Percentiles rank a stretch among this genome's conserved stretches.
These are phyloP conservation scores for Brenthis daphne DNA, from an alignment of 2,888 invertebrate genomes.

Conservation along the genomic window DNA sequence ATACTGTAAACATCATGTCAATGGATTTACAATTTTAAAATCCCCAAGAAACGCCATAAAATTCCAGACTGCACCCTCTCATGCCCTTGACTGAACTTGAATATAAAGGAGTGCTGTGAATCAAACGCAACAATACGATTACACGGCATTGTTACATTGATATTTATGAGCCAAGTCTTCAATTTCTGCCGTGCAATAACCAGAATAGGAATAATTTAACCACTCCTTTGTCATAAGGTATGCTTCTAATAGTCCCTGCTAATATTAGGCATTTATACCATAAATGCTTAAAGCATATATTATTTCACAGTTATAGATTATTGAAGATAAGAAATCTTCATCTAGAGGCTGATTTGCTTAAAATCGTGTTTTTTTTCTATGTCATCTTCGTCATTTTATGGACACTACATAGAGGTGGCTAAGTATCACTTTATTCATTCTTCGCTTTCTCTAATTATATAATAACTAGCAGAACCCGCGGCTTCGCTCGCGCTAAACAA, in stretches of 20 bases:
- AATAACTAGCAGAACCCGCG: too few relatives aligned
- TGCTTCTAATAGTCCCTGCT: constrained; percentile 5
- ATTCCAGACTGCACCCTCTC: constrained; percentile 3
- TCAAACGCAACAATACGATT: constrained; percentile 29
- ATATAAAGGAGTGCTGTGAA: constrained; percentile 28
- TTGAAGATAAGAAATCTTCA: too few relatives aligned
- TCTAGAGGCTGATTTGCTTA: too few relatives aligned
- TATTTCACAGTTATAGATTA: not conserved
- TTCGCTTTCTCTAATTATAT: too few relatives aligned
- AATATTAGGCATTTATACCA: not conserved
- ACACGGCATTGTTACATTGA: constrained; percentile 27
- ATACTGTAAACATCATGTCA: not conserved
- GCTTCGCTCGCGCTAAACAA: too few relatives aligned
- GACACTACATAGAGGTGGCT: too few relatives aligned
- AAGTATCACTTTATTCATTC: too few relatives aligned
- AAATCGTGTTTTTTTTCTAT: too few relatives aligned
- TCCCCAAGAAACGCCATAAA: not conserved
- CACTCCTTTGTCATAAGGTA: constrained; percentile 11
- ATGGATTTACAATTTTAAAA: constrained; percentile 10
- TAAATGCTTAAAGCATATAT: not conserved
- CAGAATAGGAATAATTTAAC: constrained; percentile 13
- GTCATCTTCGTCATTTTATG: too few relatives aligned
- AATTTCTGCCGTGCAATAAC: constrained; percentile 17
- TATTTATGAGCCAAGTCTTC: constrained; percentile 29
- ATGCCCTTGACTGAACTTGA: constrained; percentile 34